These are phyloP conservation scores for Setophaga kirtlandii DNA, from an alignment of 2,113 vertebrate genomes.

Conservation along the genomic window DNA sequence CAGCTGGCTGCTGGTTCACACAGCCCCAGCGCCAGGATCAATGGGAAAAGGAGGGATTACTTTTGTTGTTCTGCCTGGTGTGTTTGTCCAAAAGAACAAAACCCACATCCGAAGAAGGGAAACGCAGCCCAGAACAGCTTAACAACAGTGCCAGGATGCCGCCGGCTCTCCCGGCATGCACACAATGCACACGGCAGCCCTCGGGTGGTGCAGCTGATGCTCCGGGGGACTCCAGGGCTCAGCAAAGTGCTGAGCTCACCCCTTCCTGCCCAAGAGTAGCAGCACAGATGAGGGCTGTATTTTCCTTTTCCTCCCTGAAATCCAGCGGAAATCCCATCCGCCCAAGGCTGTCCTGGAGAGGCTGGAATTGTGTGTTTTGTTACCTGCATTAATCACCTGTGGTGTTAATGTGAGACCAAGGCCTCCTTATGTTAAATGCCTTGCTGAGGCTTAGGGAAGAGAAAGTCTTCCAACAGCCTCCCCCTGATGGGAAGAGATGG, in stretches of 20 bases:
- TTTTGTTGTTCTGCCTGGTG: not conserved
- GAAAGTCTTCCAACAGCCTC: not conserved
- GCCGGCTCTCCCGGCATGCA: not conserved
- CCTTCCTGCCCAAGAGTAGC: not conserved
- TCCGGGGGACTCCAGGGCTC: not conserved
- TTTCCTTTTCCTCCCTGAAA: not conserved
- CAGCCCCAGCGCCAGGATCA: not conserved
- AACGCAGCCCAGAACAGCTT: not conserved
- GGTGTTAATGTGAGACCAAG: not conserved
- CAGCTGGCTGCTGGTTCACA: constrained; percentile 59
- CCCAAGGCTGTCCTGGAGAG: not conserved
- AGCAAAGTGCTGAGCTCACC: not conserved
- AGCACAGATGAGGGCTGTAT: not conserved
- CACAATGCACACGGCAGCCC: not conserved
- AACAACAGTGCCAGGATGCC: not conserved
- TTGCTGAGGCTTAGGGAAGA: not conserved
- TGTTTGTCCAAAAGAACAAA: constrained; percentile 58
- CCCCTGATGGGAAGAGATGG: not conserved
- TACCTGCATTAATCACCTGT: not conserved
- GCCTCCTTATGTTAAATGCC: not conserved
- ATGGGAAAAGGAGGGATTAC: not conserved
- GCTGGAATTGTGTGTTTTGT: not conserved
- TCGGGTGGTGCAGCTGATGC: not conserved
- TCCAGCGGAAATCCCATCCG: not conserved
- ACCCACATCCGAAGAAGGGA: constrained; percentile 6